Base-by-base conservation (phyloP, 2,113 vertebrate genomes). In the Cynoglossus semilaevis region DNA sequence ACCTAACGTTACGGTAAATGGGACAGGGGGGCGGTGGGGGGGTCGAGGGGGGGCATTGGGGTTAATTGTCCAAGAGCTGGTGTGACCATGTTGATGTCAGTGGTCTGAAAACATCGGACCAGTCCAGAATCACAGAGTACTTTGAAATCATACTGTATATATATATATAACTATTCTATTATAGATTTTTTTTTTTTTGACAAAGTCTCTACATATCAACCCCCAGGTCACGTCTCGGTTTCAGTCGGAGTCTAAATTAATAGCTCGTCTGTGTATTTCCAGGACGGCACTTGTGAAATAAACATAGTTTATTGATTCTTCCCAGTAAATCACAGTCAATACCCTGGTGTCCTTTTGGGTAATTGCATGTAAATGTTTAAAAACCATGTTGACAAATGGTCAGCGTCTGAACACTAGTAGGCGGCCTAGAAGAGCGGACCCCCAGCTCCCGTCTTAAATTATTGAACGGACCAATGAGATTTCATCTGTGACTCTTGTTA, bases 1-100 rank as follows among this genome's bases (percentile, higher is more conserved):
- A 70, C 74, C 67, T 46, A 76, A 79, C 35, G 29, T 81, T 58
- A 63, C n/a, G 12, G 82, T 51, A 74, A 84, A 71, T 71, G 67
- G 58, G 53, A 72, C 58, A 8, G 10, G 15, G 19, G n/a, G n/a
- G n/a, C n/a, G n/a, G n/a, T n/a, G n/a, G n/a, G n/a, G n/a, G n/a
- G n/a, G n/a, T n/a, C n/a, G n/a, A n/a, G n/a, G n/a, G n/a, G n/a
- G n/a, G n/a, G 19, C 43, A 29, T 29, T 47, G 22, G 42, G 44
- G 59, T 46, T 73, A 74, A 76, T 72, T 70, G 54, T 45, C 42
- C 15, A 16, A 62, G 47, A 62, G 35, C 49, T 53, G 45, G 66
- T 65, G 63, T 58, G 19, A 41, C 4, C 4, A 13, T 41, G 38
- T 12, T 38, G 37, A 38, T 38, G 3, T 41, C 14, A 1, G 37